A percentile compares a stretch with the other conserved stretches of the same genome.
Evolutionary conservation across 2,888 invertebrate species (phyloP).

Genomic region (Rapana venosa): DNA sequence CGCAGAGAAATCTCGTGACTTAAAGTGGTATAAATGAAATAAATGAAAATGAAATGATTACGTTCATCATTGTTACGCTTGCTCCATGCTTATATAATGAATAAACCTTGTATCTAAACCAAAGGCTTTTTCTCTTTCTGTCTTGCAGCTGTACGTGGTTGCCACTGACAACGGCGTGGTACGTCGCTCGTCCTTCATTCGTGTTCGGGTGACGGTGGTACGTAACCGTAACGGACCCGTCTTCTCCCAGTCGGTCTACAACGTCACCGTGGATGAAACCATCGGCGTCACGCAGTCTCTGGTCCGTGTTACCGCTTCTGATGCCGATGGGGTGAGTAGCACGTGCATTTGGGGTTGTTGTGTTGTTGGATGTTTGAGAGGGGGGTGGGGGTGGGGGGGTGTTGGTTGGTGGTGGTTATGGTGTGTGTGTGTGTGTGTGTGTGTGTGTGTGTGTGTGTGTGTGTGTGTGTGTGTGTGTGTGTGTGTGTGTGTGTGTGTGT

Average conservation of each 20-base stretch:
- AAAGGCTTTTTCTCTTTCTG: background rate
- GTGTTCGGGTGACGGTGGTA: conserved; percentile 58
- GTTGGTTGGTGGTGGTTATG: background rate
- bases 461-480: background rate
- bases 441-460: background rate
- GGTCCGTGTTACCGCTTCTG: conserved; percentile 56
- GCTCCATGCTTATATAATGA: background rate
- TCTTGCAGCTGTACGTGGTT: conserved; percentile 54
- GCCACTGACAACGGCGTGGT: conserved; percentile 61
- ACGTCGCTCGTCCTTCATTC: conserved; percentile 57
- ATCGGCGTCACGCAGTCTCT: conserved; percentile 50
- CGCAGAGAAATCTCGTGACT: too few relatives aligned
- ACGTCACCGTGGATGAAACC: conserved; percentile 54
- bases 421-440: background rate
- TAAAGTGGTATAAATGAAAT: too few relatives aligned
- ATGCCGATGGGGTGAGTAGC: conserved; percentile 62
- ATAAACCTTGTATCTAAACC: too few relatives aligned
- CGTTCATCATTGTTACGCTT: too few relatives aligned
- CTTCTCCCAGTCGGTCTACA: conserved; percentile 49
- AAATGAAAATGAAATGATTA: too few relatives aligned
- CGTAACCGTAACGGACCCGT: conserved; percentile 56
- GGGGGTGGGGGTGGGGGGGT: background rate
- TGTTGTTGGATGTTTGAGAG: background rate
- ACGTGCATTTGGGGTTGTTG: background rate
- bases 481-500: background rate